Percentiles rank a stretch among this genome's conserved stretches.
These are phyloP conservation scores for Sinocyclocheilus maitianheensis DNA, from an alignment of 2,113 vertebrate species.

Conservation along the genomic window DNA sequence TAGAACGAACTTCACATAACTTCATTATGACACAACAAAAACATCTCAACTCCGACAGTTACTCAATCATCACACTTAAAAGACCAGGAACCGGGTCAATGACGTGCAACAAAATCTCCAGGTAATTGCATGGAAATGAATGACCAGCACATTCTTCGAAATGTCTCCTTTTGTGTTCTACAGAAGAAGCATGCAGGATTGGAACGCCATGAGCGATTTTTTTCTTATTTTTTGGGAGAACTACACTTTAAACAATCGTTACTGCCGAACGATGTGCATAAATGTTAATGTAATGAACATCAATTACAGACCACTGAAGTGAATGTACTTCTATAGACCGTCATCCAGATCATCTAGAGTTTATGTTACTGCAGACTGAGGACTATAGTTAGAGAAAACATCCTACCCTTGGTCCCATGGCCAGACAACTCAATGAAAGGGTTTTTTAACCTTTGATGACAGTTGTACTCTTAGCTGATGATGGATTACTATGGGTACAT, in stretches of 20 bases:
- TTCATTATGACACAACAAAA: not conserved
- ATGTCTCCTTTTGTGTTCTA: too few relatives aligned
- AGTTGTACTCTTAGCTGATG: slow-evolving; percentile 61
- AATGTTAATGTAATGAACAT: not conserved
- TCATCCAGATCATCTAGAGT: not conserved
- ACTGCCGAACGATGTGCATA: not conserved
- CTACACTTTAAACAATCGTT: not conserved
- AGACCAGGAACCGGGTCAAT: not conserved
- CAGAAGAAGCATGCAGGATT: not conserved
- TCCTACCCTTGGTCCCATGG: not conserved
- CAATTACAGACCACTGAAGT: not conserved
- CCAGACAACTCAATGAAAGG: slow-evolving; percentile 16
- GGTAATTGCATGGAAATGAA: not conserved
- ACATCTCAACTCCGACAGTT: not conserved
- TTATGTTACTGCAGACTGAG: not conserved
- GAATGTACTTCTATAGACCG: not conserved
- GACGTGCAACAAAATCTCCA: not conserved
- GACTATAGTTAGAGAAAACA: not conserved
- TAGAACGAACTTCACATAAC: not conserved
- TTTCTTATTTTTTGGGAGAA: not conserved
- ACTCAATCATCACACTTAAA: not conserved
- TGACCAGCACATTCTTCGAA: too few relatives aligned
- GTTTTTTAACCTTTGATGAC: slow-evolving; percentile 48
- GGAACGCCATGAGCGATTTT: not conserved
- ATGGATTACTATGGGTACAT: slow-evolving; percentile 65